phyloP scores from a whole-genome alignment of 2,888 invertebrate genomes.

The Drosophila anomalipes region DNA sequence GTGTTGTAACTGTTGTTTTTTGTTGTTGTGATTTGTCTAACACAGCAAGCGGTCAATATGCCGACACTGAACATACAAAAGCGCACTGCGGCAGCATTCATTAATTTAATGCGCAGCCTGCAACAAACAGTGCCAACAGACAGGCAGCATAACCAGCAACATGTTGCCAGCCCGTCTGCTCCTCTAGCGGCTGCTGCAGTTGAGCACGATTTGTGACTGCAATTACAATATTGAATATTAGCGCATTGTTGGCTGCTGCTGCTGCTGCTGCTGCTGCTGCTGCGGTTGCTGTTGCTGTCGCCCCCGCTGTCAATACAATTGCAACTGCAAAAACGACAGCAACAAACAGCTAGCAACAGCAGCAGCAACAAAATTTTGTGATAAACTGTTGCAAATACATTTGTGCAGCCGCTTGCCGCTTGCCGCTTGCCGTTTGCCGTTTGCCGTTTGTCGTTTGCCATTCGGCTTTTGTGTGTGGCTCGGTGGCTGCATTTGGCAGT shows the following conservation, averaged over 20 bases:
- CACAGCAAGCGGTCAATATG: slow-evolving; percentile 79
- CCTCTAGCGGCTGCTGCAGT: slow-evolving; percentile 10
- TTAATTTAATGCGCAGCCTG: slow-evolving; percentile 73
- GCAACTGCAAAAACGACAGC: slow-evolving; percentile 47
- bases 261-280: slow-evolving; percentile 34
- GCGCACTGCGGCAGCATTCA: slow-evolving; percentile 77
- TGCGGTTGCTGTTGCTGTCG: slow-evolving; percentile 39
- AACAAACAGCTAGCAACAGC: slow-evolving; percentile 26
- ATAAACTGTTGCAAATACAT: slow-evolving; percentile 79
- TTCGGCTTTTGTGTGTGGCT: slow-evolving; percentile 54
- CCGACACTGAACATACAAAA: slow-evolving; percentile 69
- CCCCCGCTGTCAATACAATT: slow-evolving; percentile 72
- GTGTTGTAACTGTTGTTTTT: slow-evolving; percentile 63
- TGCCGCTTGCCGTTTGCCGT: not conserved
- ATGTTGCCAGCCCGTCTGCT: slow-evolving; percentile 65
- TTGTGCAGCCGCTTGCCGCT: slow-evolving; percentile 62
- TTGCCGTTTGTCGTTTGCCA: slow-evolving; percentile 19
- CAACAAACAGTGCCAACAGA: slow-evolving; percentile 56
- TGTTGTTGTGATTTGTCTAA: slow-evolving; percentile 83
- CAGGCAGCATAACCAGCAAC: slow-evolving; percentile 45
- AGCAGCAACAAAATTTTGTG: slow-evolving; percentile 58
- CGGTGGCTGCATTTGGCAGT: slow-evolving; percentile 68
- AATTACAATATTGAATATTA: slow-evolving; percentile 83
- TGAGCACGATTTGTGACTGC: slow-evolving; percentile 77
- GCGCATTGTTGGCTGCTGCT: slow-evolving; percentile 67